Conservation (phyloP, 2,888 invertebrate species). For the Autographa gamma region DNA sequence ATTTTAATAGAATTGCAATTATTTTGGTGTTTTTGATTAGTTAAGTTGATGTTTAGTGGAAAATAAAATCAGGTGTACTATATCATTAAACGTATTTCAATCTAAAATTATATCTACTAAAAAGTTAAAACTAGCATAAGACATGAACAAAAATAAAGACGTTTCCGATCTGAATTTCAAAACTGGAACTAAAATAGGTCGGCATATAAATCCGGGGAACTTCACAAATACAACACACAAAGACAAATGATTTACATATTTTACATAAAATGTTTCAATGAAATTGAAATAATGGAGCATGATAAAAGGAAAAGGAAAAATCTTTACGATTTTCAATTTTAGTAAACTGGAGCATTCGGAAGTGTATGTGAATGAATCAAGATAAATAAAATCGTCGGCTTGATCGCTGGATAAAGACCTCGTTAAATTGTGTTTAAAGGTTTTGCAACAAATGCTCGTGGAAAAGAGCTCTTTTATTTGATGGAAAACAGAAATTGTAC, state of each 20-base stretch:
- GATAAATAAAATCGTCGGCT: conserved; percentile 3
- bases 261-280: conserved; percentile 5
- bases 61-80: too few relatives aligned
- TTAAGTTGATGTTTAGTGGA: too few relatives aligned
- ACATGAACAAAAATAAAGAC: conserved; percentile 2
- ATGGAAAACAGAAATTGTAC: conserved; percentile 8
- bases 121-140: too few relatives aligned
- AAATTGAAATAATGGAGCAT: conserved; percentile 16
- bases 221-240: conserved; percentile 14
- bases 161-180: conserved; percentile 35
- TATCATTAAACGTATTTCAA: too few relatives aligned
- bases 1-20: too few relatives aligned
- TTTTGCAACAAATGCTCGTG: conserved; percentile 8
- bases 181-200: conserved; percentile 45
- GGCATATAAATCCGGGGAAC: conserved; percentile 28
- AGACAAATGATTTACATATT: conserved; percentile 28
- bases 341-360: background rate
- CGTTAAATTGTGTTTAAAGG: background rate
- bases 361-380: conserved; percentile 3
- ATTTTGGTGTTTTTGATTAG: too few relatives aligned
- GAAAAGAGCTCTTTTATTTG: conserved; percentile 7
- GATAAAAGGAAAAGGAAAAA: background rate
- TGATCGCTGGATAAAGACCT: background rate
- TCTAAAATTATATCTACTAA: too few relatives aligned
- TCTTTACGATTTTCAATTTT: conserved; percentile 7